Conservation (phyloP, 2,797 vertebrate genomes). For the Discoglossus pictus region DNA sequence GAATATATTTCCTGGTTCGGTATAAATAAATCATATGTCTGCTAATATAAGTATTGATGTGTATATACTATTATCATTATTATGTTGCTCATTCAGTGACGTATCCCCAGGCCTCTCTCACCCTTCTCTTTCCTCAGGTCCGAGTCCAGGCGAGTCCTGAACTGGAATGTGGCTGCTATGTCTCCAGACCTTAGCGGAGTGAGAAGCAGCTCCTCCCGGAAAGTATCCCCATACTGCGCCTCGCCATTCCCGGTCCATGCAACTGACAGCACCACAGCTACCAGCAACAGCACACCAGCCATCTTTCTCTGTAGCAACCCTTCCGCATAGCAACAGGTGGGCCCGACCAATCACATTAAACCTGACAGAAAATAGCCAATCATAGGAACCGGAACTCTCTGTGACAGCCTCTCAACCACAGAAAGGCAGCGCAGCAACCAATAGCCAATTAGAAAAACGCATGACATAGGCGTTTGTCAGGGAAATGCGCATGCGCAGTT, state of each 20-base stretch:
- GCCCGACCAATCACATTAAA: slow-evolving; percentile 5
- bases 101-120: slow-evolving; percentile 49
- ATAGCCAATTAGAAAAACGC: too few relatives aligned
- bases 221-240: slow-evolving; percentile 66
- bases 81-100: background rate
- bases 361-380: background rate
- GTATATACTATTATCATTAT: too few relatives aligned
- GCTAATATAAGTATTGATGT: too few relatives aligned
- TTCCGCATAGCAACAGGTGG: background rate
- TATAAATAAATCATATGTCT: too few relatives aligned
- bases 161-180: slow-evolving; percentile 91
- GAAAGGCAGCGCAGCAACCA: too few relatives aligned
- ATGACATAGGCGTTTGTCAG: too few relatives aligned
- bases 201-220: slow-evolving; percentile 87
- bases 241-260: background rate
- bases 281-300: slow-evolving; percentile 22
- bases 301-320: slow-evolving; percentile 6
- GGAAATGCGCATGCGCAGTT: too few relatives aligned
- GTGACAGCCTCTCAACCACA: too few relatives aligned
- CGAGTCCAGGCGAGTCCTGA: slow-evolving; percentile 86
- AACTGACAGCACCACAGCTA: background rate
- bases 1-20: too few relatives aligned
- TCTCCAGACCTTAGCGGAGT: slow-evolving; percentile 86
- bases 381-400: too few relatives aligned
- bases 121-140: slow-evolving; percentile 79